Evolutionary conservation across 2,888 invertebrate genomes (phyloP), one percentile per base, ranked within the genome.

Genomic region (Pterobdella sp.): DNA sequence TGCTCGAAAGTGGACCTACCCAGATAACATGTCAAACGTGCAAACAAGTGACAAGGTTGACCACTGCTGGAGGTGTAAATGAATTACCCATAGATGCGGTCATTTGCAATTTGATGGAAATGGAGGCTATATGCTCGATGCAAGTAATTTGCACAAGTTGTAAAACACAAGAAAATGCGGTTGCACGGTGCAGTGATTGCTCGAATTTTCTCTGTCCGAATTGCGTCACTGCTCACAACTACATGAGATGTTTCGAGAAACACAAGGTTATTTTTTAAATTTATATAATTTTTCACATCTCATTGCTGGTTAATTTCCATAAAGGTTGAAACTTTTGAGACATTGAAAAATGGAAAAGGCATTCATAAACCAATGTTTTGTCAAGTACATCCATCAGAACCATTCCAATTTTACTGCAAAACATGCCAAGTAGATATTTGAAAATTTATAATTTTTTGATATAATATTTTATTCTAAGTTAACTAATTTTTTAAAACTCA

Each of bases 201-300:
- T 92, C 93, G 81, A 93, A 93, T 84, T 91, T 94, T 83, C 87
- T 96, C 69, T 95, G 95, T 85, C 89, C 90, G 76, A 92, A 93
- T 82, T 96, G 95, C 86, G 93, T 93, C 80, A 91, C 92, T 60
- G 95, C 95, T 74, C 95, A 96, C 84, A 91, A 93, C 84, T 94
- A 91, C 82, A 95, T 95, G 95, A 88, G 93, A 78, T 94, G 94
- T 86, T 96, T 96, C 83, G 94, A 95, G 84, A 92, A 92, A 80
- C 95, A 96, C 84, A 82, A 83, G 81, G 86, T 86, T 26, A 26
- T n/a, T 26, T n/a, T 29, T 22, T 34, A 34, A n/a, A 14, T n/a
- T 67, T 14, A 64, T 14, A 64, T 29, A 29, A 64, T 14, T 64
- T 14, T 14, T 64, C 7, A 64, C 7, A 64, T 14, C n/a, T 7